Evolutionary conservation across 2,797 vertebrate genomes (phyloP).

Genomic region (Monodelphis domestica): DNA sequence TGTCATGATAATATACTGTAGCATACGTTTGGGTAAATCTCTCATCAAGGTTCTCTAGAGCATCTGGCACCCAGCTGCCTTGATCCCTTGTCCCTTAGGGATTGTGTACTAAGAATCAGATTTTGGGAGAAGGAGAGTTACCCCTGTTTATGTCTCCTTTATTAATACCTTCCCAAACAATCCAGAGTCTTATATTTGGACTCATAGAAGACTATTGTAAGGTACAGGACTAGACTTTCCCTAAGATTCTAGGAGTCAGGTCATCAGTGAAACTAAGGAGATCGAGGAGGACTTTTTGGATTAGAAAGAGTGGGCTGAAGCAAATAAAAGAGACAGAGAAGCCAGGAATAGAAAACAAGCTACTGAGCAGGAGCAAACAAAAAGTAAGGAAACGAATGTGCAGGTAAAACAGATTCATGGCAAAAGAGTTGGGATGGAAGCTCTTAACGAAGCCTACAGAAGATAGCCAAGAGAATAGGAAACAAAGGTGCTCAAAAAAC

Average conservation of each 20-base stretch:
- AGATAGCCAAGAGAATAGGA: not conserved
- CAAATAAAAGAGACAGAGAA: not conserved
- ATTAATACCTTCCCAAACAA: not conserved
- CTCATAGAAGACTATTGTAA: not conserved
- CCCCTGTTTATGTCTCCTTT: not conserved
- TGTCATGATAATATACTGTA: not conserved
- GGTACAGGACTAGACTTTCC: not conserved
- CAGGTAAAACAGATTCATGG: not conserved
- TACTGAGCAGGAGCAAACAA: not conserved
- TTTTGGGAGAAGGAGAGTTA: not conserved
- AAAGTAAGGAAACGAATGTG: not conserved
- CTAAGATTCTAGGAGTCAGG: not conserved
- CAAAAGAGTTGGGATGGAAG: not conserved
- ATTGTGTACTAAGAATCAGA: not conserved
- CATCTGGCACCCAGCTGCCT: conserved; percentile 58
- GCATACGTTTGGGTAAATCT: conserved; percentile 3
- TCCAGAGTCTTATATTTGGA: not conserved
- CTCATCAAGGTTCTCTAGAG: not conserved
- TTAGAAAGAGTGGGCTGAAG: not conserved
- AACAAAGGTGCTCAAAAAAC: not conserved
- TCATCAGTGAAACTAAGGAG: not conserved
- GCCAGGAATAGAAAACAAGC: not conserved
- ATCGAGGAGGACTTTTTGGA: not conserved
- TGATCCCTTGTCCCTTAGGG: not conserved
- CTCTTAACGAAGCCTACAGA: not conserved